phyloP scores from a whole-genome alignment of 2,888 invertebrate species.

The Archips crataeganus region DNA sequence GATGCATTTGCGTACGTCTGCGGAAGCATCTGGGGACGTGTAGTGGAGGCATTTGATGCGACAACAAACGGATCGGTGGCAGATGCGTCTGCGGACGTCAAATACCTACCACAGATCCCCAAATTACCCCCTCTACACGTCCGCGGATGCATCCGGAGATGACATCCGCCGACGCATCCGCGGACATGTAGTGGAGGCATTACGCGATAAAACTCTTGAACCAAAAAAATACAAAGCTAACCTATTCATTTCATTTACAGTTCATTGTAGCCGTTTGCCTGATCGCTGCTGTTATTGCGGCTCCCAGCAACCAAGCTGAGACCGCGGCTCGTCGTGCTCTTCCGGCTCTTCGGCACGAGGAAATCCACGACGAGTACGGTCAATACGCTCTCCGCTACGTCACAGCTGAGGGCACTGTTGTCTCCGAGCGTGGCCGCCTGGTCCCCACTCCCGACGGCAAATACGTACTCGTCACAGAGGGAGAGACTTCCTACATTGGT shows the following conservation, averaged over 20 bases:
- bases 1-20: no score
- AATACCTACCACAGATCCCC: no score
- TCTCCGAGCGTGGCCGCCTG: slow-evolving; percentile 62
- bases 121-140: no score
- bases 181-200: no score
- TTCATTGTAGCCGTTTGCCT: slow-evolving; percentile 52
- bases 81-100: no score
- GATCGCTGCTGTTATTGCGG: slow-evolving; percentile 52
- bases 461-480: slow-evolving; percentile 62
- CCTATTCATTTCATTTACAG: slow-evolving; percentile 48
- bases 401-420: slow-evolving; percentile 66
- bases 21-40: no score
- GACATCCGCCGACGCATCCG: no score
- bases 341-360: slow-evolving; percentile 60
- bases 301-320: slow-evolving; percentile 49
- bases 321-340: slow-evolving; percentile 49
- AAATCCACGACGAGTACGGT: slow-evolving; percentile 62
- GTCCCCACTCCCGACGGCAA: slow-evolving; percentile 57
- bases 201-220: not conserved
- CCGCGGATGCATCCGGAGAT: no score
- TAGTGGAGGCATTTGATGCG: no score
- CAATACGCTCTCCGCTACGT: slow-evolving; percentile 66
- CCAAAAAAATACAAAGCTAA: not conserved
- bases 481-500: slow-evolving; percentile 63
- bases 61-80: no score